Base-by-base conservation (phyloP, 2,797 vertebrate genomes). In the Amphiprion clarkii region DNA sequence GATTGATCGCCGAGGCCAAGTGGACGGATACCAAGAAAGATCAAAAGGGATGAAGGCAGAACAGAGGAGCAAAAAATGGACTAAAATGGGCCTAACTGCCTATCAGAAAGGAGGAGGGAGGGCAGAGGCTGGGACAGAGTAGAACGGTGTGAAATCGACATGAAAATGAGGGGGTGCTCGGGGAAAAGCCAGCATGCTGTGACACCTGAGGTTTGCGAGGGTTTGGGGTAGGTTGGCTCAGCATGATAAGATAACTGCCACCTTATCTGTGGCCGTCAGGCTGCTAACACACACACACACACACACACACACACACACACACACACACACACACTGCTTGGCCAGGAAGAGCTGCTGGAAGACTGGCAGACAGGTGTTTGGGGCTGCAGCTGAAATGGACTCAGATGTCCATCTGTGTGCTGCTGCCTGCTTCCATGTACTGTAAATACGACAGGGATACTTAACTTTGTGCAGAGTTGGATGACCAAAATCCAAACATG, bases 221-320 rank as follows among this genome's bases (percentile, higher is more conserved):
- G 85, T 82, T 83, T 81, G 70, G 87, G 86, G 71, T 55, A 70
- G 88, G 79, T 92, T 88, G 84, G 91, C 85, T 83, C 81, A 48
- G 80, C 67, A 71, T 25, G 87, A 89, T 87, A 87, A 89, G 90
- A 92, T 91, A 92, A 89, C 81, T 85, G 86, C 88, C 76, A 82
- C 84, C 91, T 93, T 93, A 93, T 93, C 92, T 81, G 78, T 62
- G 67, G 73, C 67, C 39, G 88, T 92, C 91, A 92, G 89, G 86
- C 87, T 54, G 79, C 70, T 74, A 74, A 76, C 79, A 78, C 67
- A 82, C 54, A 68, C 39, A 65, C 61, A 44, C 36, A 65, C 61
- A 44, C 36, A 76, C 79, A 78, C 67, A 82, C 54, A 68, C 39
- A 65, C 61, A 44, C 36, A 76, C 79, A 78, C 67, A 82, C 54